These are phyloP conservation scores for Sitta carolinensis DNA, from an alignment of 2,797 vertebrate genomes.

Conservation along the genomic window DNA sequence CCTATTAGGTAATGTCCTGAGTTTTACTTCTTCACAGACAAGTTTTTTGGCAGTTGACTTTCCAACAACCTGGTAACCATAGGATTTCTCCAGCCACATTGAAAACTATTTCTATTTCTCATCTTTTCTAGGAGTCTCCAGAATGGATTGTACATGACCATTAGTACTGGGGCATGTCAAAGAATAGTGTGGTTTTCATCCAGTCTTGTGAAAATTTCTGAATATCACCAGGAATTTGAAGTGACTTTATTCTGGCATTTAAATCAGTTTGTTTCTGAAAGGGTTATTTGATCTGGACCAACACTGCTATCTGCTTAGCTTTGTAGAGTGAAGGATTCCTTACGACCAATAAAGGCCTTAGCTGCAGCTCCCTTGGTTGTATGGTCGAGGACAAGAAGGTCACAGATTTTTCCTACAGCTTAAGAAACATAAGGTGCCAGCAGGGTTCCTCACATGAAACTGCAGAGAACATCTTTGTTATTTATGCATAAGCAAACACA, in stretches of 20 bases:
- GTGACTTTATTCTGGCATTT: neutral
- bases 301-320: neutral
- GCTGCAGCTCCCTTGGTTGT: neutral
- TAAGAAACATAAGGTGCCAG: constrained; percentile 4
- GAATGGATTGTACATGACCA: neutral
- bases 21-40: neutral
- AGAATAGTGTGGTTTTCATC: neutral
- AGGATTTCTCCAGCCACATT: neutral
- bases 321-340: neutral
- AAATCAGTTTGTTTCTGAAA: neutral
- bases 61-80: neutral
- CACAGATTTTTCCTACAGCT: neutral
- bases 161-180: fast-evolving
- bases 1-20: neutral
- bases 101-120: neutral
- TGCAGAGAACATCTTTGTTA: neutral
- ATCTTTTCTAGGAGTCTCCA: neutral
- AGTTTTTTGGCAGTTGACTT: neutral
- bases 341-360: neutral
- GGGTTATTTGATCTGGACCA: neutral
- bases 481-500: constrained; percentile 27
- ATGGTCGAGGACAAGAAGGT: neutral
- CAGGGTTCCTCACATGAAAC: neutral
- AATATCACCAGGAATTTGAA: neutral
- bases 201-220: neutral